Percentiles rank a stretch among this genome's conserved stretches.
Conservation (phyloP, 2,113 vertebrate genomes). For the Bungarus multicinctus region DNA sequence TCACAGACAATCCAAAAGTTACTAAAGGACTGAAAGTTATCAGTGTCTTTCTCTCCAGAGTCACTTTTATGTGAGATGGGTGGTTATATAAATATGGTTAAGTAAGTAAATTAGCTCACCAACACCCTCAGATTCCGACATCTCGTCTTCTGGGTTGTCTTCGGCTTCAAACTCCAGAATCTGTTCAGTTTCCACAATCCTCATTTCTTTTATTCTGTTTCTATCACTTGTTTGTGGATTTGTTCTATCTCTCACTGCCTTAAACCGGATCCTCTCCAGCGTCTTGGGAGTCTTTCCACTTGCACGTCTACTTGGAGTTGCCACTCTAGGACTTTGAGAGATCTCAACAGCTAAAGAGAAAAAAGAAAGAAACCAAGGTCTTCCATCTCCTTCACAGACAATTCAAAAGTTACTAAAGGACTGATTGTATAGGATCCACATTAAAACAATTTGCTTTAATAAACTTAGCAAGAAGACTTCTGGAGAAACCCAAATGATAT, state of each 20-base stretch:
- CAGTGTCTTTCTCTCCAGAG: neutral
- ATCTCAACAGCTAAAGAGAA: neutral
- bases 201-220: neutral
- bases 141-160: constrained; percentile 9
- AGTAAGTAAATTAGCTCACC: constrained; percentile 29
- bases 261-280: neutral
- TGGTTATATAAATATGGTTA: neutral
- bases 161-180: constrained; percentile 13
- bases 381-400: neutral
- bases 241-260: neutral
- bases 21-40: no score
- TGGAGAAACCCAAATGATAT: neutral
- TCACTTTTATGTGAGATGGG: no score
- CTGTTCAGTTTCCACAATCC: neutral
- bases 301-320: neutral
- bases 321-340: neutral
- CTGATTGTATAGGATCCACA: neutral
- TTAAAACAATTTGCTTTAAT: neutral
- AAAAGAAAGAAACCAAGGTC: neutral
- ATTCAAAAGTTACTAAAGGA: neutral
- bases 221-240: neutral
- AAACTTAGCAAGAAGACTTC: neutral
- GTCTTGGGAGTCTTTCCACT: neutral
- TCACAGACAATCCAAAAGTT: neutral
- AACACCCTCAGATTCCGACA: neutral